phyloP scores from a whole-genome alignment of 2,797 vertebrate genomes.

The Anabas testudineus region DNA sequence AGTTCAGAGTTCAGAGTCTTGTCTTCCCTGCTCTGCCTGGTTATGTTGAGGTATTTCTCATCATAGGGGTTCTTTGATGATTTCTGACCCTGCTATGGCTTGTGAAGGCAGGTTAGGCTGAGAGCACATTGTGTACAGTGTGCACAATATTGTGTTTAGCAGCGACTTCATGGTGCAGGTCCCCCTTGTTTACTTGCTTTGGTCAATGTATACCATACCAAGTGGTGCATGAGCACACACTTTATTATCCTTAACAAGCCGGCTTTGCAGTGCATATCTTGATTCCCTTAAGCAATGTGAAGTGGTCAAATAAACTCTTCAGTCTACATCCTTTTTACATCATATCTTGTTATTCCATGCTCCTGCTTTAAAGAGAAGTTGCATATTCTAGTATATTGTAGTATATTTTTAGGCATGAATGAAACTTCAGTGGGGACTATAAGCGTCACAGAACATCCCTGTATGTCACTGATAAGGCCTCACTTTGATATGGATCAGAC shows the following conservation, averaged over 20 bases:
- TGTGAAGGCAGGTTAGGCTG: neutral
- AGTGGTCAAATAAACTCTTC: conserved; percentile 12
- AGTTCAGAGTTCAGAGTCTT: neutral
- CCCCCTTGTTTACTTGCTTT: neutral
- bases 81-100: neutral
- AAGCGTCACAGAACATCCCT: conserved; percentile 69
- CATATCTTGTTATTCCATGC: conserved; percentile 28
- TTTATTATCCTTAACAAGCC: conserved; percentile 2
- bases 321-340: conserved; percentile 18
- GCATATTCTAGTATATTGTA: conserved; percentile 41
- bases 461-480: conserved; percentile 84
- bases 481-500: conserved; percentile 82
- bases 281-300: neutral
- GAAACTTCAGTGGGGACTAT: conserved; percentile 58
- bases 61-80: neutral
- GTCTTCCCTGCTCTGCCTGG: neutral
- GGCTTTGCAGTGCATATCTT: neutral
- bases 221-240: neutral
- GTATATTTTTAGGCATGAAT: conserved; percentile 44
- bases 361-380: conserved; percentile 27
- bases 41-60: neutral
- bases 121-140: neutral
- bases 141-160: neutral
- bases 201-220: neutral
- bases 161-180: neutral